These are phyloP conservation scores for Aspiorhynchus laticeps DNA, from an alignment of 2,113 vertebrate species.

Conservation along the genomic window DNA sequence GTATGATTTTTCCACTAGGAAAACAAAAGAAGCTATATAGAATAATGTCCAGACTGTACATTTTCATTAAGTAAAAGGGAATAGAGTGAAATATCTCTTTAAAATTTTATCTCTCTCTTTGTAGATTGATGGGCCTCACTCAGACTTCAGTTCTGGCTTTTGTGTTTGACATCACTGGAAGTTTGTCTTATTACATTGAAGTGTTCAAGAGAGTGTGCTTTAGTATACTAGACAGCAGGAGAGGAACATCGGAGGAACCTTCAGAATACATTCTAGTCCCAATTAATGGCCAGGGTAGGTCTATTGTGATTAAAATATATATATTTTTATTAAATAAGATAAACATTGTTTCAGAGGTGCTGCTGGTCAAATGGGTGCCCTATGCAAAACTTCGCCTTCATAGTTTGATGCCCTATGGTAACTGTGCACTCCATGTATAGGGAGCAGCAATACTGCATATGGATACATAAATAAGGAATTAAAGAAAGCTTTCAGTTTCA, in stretches of 20 bases:
- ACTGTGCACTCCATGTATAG: too few species aligned
- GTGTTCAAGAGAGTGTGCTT: not conserved
- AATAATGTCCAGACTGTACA: too few species aligned
- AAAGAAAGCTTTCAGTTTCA: too few species aligned
- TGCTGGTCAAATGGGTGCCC: too few species aligned
- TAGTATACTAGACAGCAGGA: constrained; percentile 10
- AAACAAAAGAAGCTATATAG: not conserved
- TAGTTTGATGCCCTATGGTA: too few species aligned
- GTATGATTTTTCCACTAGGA: not conserved
- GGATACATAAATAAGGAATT: too few species aligned
- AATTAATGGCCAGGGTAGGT: constrained; percentile 12
- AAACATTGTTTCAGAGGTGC: too few species aligned
- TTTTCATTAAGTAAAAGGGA: too few species aligned
- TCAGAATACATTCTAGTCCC: constrained; percentile 20
- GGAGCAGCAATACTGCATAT: too few species aligned
- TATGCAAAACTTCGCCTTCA: too few species aligned
- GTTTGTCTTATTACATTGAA: constrained; percentile 47
- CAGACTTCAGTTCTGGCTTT: constrained; percentile 54
- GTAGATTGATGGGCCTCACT: constrained; percentile 42
- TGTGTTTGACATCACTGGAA: constrained; percentile 72
- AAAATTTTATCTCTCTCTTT: constrained; percentile 42
- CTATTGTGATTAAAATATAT: not conserved
- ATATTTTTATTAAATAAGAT: too few species aligned
- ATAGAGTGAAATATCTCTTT: not conserved
- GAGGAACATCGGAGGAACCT: constrained; percentile 29